Evolutionary conservation across 2,113 vertebrate genomes (phyloP), one percentile per base, ranked within the genome.

Genomic region (Pedionomus torquatus): DNA sequence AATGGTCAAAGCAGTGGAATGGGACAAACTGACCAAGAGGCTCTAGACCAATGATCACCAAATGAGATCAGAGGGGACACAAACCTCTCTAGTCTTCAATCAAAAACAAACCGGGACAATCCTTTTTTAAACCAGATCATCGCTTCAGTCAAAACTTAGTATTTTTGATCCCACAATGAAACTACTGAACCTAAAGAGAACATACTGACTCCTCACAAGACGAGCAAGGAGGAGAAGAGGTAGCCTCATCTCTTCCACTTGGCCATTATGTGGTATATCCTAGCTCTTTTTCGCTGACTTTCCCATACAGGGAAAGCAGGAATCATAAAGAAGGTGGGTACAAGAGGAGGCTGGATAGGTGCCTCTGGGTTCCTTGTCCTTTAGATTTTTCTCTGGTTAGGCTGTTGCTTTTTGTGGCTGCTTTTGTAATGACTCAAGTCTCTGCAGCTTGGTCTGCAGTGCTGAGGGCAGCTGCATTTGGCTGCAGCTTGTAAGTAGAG

Each of bases 21-120:
- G 90, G 70, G 94, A 78, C 89, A 96, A 96, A 94, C 57, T 93
- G 96, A 97, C 96, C 91, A 80, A 96, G 94, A 94, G 91, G 94
- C 89, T 85, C 60, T 87, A 90, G 93, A 96, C 44, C 46, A 46
- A 20, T 46, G 46, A 90, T 96, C 96, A 97, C 91, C 95, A 77
- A 46, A 87, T 82, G 94, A 49, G 82, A 97, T 91, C 91, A 96
- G 95, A 97, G 63, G 51, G 69, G 92, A 24, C 83, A 89, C 72
- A 95, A 87, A 93, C 37, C 63, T 78, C 91, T 95, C 78, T 64
- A 92, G 82, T 97, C 96, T 96, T 96, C 92, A 95, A 94, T 96
- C 93, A 95, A 83, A 85, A 93, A 7, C n/a, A 81, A 76, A 75
- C 65, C 5, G 8, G 97, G 98, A 97, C 97, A 97, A 84, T 98